phyloP scores from a whole-genome alignment of 2,888 invertebrate genomes.

The Dione vanillae region DNA sequence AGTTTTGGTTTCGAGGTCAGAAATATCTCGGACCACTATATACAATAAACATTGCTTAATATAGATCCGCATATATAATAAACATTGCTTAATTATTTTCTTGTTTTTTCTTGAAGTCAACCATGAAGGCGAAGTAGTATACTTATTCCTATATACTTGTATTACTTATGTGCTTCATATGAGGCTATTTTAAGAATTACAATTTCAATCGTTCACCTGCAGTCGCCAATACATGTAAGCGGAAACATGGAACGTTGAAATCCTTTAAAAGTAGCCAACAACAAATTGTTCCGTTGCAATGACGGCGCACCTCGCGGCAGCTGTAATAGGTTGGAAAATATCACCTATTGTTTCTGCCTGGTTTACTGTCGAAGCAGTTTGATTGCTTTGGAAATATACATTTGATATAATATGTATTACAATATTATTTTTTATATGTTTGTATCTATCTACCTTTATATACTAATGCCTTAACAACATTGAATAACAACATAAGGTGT shows the following conservation, averaged over 20 bases:
- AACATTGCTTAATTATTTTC: too few relatives aligned
- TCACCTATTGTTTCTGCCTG: conserved; percentile 51
- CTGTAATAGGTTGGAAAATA: conserved; percentile 56
- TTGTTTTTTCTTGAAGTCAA: too few relatives aligned
- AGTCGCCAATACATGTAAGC: conserved; percentile 18
- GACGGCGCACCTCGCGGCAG: conserved; percentile 44
- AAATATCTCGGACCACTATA: too few relatives aligned
- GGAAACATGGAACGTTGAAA: conserved; percentile 36
- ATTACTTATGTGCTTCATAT: background rate
- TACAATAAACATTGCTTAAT: too few relatives aligned
- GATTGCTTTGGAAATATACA: conserved; percentile 34
- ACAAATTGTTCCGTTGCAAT: conserved; percentile 53
- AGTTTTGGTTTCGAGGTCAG: too few relatives aligned
- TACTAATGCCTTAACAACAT: too few relatives aligned
- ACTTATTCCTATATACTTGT: too few relatives aligned
- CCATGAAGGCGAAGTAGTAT: too few relatives aligned
- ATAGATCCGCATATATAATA: too few relatives aligned
- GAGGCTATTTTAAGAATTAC: conserved; percentile 21
- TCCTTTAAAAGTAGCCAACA: conserved; percentile 43
- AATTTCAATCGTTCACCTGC: conserved; percentile 28
- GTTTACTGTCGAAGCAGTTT: conserved; percentile 33
- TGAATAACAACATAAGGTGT: too few relatives aligned
- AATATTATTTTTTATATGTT: too few relatives aligned
- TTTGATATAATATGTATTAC: background rate
- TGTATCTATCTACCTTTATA: too few relatives aligned